Base-by-base conservation (phyloP, 1,140 invertebrate species). In the Drosophila pectinifera region DNA sequence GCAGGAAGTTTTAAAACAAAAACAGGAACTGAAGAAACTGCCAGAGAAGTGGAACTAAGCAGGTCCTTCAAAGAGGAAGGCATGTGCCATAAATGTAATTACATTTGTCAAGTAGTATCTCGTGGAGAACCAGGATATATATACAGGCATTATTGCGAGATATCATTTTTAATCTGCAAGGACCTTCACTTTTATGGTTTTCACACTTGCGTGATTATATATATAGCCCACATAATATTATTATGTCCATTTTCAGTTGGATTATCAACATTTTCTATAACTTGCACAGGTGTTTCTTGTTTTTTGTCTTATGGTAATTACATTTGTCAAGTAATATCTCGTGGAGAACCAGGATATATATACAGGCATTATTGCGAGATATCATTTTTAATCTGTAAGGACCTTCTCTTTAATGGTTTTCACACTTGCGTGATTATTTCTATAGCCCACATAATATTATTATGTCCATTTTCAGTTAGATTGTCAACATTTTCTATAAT, bases 1-100 rank as follows among this genome's bases (percentile, higher is more conserved):
- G 69, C 54, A 67, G 65, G 43, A 43, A 78, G 57, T 59, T 72
- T 70, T 43, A 16, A 58, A 72, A 28, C 34, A 34, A 26, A 46
- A 48, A 39, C 18, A 18, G 24, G 36, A 41, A 8, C 11, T 10
- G n/a, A 34, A 53, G 31, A 34, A 53, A 20, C 28, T 54, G 51
- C 10, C 53, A 24, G 34, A 16, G 53, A 55, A 55, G 53, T 39
- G 10, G 38, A 41, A 55, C 31, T 41, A 55, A 55, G 20, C 20
- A 7, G 20, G 20, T 53, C 5, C 48, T 51, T 36, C 5, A 34
- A 28, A 2, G 26, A 7, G 7, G 8, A 28, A 28, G 8, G 7
- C 2, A 36, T 13, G 48, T 51, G 6, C 13, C 48, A 51, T 51
- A 20, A 51, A 51, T 34, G 48, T 51, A 51, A 51, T 51, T 51